Evolutionary conservation across 2,888 invertebrate genomes (phyloP).

Genomic region (Melolontha melolontha): DNA sequence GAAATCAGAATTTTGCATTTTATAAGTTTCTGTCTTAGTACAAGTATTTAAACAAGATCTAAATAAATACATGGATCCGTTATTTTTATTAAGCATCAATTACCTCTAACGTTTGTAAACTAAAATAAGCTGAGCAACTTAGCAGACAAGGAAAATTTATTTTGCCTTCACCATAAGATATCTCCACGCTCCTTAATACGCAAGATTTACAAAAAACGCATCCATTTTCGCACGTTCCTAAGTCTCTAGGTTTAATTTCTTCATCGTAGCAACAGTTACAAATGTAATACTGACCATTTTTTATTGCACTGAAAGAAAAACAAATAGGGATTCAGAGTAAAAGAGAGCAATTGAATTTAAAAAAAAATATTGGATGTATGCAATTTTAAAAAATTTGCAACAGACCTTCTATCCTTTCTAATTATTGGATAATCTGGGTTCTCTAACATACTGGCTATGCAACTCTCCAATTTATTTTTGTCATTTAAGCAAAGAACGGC

Average conservation of each 20-base stretch:
- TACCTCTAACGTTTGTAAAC: conserved; percentile 29
- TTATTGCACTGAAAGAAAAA: conserved; percentile 55
- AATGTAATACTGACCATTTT: conserved; percentile 62
- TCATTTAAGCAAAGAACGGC: conserved; percentile 26
- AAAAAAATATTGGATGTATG: background rate
- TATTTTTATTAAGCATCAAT: no score
- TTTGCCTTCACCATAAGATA: conserved; percentile 63
- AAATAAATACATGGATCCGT: no score
- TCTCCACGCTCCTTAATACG: conserved; percentile 61
- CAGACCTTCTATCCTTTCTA: conserved; percentile 32
- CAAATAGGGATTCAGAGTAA: background rate
- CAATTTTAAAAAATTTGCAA: background rate
- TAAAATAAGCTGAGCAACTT: conserved; percentile 54
- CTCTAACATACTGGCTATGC: conserved; percentile 25
- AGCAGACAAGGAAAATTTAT: conserved; percentile 65
- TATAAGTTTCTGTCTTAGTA: no score
- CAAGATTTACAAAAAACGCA: conserved; percentile 60
- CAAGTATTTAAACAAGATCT: no score
- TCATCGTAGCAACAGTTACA: conserved; percentile 71
- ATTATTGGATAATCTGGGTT: conserved; percentile 31
- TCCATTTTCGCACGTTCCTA: conserved; percentile 61
- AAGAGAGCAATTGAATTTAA: conserved; percentile 56
- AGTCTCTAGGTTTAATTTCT: conserved; percentile 65
- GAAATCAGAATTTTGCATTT: no score
- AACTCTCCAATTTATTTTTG: conserved; percentile 9